Evolutionary conservation across 1,140 invertebrate species (phyloP).

Genomic region (Vollenhovia emeryi): DNA sequence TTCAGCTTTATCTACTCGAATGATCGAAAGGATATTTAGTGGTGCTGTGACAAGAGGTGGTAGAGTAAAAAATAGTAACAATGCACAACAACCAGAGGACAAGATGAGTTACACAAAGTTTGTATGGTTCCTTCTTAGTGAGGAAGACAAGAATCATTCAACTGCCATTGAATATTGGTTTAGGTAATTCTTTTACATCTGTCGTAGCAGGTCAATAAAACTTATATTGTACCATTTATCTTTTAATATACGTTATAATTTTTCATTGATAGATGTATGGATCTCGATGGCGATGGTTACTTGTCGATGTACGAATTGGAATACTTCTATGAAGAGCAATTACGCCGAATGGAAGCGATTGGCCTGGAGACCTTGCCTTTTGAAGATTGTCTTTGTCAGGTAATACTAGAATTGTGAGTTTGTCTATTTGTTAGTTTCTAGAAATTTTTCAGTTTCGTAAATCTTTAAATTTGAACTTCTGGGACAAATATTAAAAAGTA

Average conservation of each 20-base stretch:
- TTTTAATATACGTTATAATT: constrained; percentile 11
- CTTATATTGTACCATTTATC: neutral
- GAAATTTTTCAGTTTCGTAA: neutral
- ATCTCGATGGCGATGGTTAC: constrained; percentile 98
- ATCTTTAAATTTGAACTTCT: neutral
- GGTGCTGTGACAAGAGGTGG: constrained; percentile 96
- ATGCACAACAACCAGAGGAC: constrained; percentile 84
- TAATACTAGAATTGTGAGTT: constrained; percentile 78
- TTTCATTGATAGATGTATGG: constrained; percentile 94
- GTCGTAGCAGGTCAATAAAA: neutral
- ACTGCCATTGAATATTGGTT: constrained; percentile 98
- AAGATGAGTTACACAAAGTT: constrained; percentile 99
- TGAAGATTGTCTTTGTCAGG: constrained; percentile 98
- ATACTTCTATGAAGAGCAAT: constrained; percentile 99
- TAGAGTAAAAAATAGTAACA: constrained; percentile 73
- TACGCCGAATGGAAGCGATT: constrained; percentile 98
- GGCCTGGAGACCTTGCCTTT: constrained; percentile 99
- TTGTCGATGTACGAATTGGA: constrained; percentile 99
- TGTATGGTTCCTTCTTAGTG: constrained; percentile 99
- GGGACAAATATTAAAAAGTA: neutral
- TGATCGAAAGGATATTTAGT: constrained; percentile 99
- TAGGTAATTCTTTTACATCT: constrained; percentile 85
- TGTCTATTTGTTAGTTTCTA: neutral
- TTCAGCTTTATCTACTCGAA: constrained; percentile 95
- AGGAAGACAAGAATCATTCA: constrained; percentile 99